Evolutionary conservation across 1,140 invertebrate genomes (phyloP).

Genomic region (Leptoteleia sp.): DNA sequence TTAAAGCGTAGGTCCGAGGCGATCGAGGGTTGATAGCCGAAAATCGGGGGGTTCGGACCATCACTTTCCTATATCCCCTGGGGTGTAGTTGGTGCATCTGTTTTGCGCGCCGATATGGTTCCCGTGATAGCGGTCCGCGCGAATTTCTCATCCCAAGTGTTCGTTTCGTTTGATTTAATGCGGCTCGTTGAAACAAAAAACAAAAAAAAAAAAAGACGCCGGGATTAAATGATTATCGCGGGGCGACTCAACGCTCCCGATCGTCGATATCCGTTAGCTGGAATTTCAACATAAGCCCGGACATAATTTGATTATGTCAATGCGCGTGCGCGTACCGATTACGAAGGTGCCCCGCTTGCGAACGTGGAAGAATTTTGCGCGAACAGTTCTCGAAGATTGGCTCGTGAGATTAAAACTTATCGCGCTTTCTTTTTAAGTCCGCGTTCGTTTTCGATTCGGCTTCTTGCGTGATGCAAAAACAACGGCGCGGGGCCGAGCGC

Average conservation of each 20-base stretch:
- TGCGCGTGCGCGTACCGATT: constrained; percentile 23
- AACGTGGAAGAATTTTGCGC: constrained; percentile 48
- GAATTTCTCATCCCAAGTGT: constrained; percentile 7
- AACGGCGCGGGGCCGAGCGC: not conserved
- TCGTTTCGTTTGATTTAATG: constrained; percentile 36
- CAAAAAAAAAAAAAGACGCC: too few relatives aligned
- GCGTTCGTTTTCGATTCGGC: constrained; percentile 30
- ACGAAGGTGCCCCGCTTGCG: constrained; percentile 4
- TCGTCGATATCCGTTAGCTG: constrained; percentile 49
- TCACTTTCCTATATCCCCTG: constrained; percentile 66
- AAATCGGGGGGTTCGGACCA: constrained; percentile 67
- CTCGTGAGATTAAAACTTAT: constrained; percentile 46
- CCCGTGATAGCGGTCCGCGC: constrained; percentile 12
- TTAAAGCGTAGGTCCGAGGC: constrained; percentile 26
- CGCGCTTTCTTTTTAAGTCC: constrained; percentile 42
- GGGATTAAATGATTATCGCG: constrained; percentile 51
- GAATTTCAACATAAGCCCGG: constrained; percentile 34
- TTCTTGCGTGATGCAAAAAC: constrained; percentile 39
- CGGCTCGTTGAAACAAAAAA: constrained; percentile 25
- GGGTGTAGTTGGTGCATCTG: constrained; percentile 79
- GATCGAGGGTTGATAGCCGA: constrained; percentile 72
- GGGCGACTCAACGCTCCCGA: constrained; percentile 54
- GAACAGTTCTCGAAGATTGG: constrained; percentile 51
- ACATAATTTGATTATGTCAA: constrained; percentile 59
- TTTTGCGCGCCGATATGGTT: constrained; percentile 48